Evolutionary conservation across 2,113 vertebrate genomes (phyloP).

Genomic region (Oreochromis spilurus): DNA sequence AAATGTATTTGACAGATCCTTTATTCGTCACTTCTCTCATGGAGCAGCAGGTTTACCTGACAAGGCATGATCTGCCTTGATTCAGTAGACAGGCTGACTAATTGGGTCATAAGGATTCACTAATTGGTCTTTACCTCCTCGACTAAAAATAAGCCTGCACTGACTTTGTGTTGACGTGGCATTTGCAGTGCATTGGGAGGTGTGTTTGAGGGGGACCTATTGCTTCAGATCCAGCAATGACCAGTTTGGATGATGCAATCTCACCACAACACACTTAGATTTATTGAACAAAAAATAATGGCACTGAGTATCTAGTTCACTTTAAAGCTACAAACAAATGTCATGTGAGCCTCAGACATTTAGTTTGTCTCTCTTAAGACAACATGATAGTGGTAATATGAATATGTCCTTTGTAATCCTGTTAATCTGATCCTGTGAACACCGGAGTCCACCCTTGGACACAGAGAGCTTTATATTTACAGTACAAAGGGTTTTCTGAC

Average conservation of each 20-base stretch:
- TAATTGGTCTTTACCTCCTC: conserved; percentile 55
- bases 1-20: neutral
- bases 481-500: neutral
- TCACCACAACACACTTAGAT: neutral
- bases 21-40: neutral
- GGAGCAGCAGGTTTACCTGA: neutral
- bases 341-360: neutral
- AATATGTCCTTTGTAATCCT: conserved; percentile 22
- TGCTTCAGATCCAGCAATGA: neutral
- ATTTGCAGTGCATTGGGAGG: neutral
- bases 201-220: neutral
- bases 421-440: conserved; percentile 32
- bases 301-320: neutral
- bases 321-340: conserved; percentile 8
- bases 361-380: neutral
- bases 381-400: neutral
- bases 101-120: conserved; percentile 55
- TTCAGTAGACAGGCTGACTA: conserved; percentile 3
- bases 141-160: conserved; percentile 42
- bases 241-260: neutral
- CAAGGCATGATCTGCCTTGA: neutral
- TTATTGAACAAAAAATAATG: neutral
- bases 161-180: conserved; percentile 9
- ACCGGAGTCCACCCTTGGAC: neutral
- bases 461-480: neutral